These are phyloP conservation scores for Andrena marginata DNA, from an alignment of 2,888 invertebrate genomes.

Conservation along the genomic window DNA sequence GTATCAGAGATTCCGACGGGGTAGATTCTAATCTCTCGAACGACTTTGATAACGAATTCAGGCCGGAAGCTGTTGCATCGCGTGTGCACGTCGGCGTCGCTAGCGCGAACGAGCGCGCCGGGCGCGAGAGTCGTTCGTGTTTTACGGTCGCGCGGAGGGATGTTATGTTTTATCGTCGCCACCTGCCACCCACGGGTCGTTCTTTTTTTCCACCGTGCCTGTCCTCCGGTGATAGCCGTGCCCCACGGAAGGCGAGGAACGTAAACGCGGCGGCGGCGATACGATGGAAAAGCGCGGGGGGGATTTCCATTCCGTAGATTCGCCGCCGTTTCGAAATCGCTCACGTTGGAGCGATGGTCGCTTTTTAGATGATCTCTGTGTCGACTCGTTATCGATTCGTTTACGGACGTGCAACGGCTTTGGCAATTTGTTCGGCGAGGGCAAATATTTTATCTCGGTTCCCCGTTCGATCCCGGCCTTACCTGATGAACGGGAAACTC, in stretches of 20 bases:
- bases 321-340: neutral
- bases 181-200: too few species aligned
- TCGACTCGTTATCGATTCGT: slow-evolving; percentile 18
- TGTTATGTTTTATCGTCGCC: neutral
- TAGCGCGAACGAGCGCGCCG: neutral
- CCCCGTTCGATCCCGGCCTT: slow-evolving; percentile 8
- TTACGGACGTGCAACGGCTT: neutral
- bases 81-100: neutral
- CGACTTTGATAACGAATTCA: slow-evolving; percentile 18
- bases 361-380: neutral
- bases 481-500: neutral
- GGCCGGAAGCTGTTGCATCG: slow-evolving; percentile 10
- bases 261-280: neutral
- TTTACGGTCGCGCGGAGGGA: neutral
- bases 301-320: slow-evolving; percentile 6
- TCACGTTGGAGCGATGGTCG: slow-evolving; percentile 5
- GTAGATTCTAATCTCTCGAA: slow-evolving; percentile 11
- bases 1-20: slow-evolving; percentile 8
- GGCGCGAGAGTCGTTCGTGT: neutral
- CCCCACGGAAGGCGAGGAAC: neutral
- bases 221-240: neutral
- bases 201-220: too few species aligned
- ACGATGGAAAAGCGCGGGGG: neutral
- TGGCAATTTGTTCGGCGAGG: slow-evolving; percentile 1
- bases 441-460: slow-evolving; percentile 9